Conservation (phyloP, 2,888 invertebrate genomes). For the Cheilosia grossa region DNA sequence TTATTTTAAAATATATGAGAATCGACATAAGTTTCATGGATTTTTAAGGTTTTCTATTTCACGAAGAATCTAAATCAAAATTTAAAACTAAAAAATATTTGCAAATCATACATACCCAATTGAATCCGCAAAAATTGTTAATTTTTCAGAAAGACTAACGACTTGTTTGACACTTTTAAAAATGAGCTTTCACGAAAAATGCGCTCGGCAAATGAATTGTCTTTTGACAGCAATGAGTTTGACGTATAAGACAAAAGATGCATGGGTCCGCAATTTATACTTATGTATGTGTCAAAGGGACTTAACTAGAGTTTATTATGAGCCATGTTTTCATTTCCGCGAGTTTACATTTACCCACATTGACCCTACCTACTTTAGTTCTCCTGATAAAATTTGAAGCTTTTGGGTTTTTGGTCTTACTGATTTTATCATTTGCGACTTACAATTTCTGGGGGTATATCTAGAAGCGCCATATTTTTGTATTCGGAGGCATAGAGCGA, state of each 20-base stretch:
- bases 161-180: constrained; percentile 4
- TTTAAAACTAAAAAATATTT: constrained; percentile 20
- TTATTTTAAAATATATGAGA: too few relatives aligned
- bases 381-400: too few relatives aligned
- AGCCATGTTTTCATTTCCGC: constrained; percentile 31
- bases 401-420: too few relatives aligned
- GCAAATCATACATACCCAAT: constrained; percentile 31
- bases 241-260: constrained; percentile 24
- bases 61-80: constrained; percentile 29
- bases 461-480: too few relatives aligned
- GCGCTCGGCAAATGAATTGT: constrained; percentile 3
- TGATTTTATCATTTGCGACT: too few relatives aligned
- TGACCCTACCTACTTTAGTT: constrained; percentile 11
- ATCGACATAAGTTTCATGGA: too few relatives aligned
- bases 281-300: constrained; percentile 27
- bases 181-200: constrained; percentile 21
- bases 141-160: too few relatives aligned
- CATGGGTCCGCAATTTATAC: constrained; percentile 24
- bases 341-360: constrained; percentile 25
- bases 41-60: constrained; percentile 7
- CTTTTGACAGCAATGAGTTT: constrained; percentile 13
- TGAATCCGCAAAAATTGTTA: too few relatives aligned
- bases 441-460: too few relatives aligned
- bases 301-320: constrained; percentile 33
- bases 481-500: too few relatives aligned